Evolutionary conservation across 2,888 invertebrate genomes (phyloP), one percentile per base, ranked within the genome.

Genomic region (Cryptophagus acutangulus): DNA sequence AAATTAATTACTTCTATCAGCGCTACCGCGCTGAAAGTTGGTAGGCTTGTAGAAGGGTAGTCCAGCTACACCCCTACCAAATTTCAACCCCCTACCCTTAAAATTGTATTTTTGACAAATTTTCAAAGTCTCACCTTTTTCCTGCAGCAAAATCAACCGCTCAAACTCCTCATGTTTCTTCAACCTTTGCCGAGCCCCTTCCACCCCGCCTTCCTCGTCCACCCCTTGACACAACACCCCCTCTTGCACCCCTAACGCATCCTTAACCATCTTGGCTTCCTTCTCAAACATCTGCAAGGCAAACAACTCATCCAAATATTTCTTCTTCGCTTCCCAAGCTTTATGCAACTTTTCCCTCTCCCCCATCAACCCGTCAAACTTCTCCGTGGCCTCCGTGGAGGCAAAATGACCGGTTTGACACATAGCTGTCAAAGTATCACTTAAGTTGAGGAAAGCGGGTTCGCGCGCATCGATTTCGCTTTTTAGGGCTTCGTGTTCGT

Each of bases 151-250:
- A 4, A 96, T 78, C 0, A 95, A 72, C 59, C 92, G 92, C 65
- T 93, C 93, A 65, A 97, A 95, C 2, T 90, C 93, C 55, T 93
- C 94, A 56, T 96, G 94, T 62, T 92, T 92, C 71, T 91, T 92
- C 16, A 90, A 78, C 61, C 88, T 83, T 28, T 84, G 84, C 55
- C 89, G 87, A 0, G 96, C 93, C 63, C 91, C 90, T 60, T 95
- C 93, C 0, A 88, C 87, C 0, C 83, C 84, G 26, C 85, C 79
- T 0, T 86, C 82, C 43, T 83, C 82, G 54, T 87, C 84, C 0
- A 79, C 78, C 40, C 62, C 44, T n/a, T n/a, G n/a, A 67, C 77
- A 75, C 1, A 88, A 63, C 0, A 85, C 79, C 0, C 84, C 86
- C 62, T 95, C 93, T 70, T 96, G 95, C 0, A 88, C 80, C 9